Evolutionary conservation across 2,888 invertebrate species (phyloP), one percentile per base, ranked within the genome.

Genomic region (Crepidodera aurea): DNA sequence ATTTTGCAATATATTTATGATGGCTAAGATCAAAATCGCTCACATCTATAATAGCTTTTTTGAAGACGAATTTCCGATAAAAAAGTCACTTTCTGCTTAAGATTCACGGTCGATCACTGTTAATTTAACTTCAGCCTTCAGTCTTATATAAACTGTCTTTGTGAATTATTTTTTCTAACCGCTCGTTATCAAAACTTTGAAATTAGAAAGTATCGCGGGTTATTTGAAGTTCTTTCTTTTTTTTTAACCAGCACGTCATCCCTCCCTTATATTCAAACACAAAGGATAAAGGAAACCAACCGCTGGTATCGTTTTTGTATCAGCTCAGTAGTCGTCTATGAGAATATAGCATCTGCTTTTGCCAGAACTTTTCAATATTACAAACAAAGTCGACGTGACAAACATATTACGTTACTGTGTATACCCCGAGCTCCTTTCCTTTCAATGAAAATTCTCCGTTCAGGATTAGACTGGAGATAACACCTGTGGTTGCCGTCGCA

Each of bases 351-450:
- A 29, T 59, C 59, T 51, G 51, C 51, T 40, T 44, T 44, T 50
- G 51, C 51, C 42, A 51, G 51, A 59, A 59, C 15, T 59, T 59
- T 59, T 51, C 59, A 59, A 44, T 32, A 51, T 44, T 34, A 59
- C 59, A 59, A 51, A 59, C 51, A 51, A 59, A 40, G 32, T 59
- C 32, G 51, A 59, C 59, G 59, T 59, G 59, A 59, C 59, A 44
- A 59, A 59, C 59, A 59, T 59, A 59, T 59, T 59, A 51, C 29
- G 51, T 59, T 59, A 53, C 53, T 53, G 25, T 29, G 10, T 16
- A 16, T 2, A 16, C 16, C 48, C 7, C 27, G 27, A 27, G 15
- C 25, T 46, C 25, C 46, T 27, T 27, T 44, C 44, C 44, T 44
- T 44, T 48, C 48, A 48, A 48, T 48, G 48, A 48, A 29, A 19